phyloP scores from a whole-genome alignment of 2,888 invertebrate genomes.

The Phyto melanocephala region DNA sequence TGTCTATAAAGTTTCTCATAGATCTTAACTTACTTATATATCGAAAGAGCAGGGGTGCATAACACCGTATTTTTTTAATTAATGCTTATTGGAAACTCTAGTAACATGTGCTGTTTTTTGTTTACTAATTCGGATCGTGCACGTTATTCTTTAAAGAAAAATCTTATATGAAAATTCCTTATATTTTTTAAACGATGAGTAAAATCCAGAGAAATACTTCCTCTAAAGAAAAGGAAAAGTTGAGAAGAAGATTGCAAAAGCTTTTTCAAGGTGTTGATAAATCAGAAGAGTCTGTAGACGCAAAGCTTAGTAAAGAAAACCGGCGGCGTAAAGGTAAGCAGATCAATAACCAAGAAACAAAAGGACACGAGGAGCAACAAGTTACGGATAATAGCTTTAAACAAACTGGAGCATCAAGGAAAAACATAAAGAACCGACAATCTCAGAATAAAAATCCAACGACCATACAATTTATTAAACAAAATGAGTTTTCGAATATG shows the following conservation, averaged over 20 bases:
- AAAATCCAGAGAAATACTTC: conserved; percentile 2
- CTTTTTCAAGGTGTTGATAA: conserved; percentile 47
- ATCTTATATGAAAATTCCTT: neutral
- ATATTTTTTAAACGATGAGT: conserved; percentile 10
- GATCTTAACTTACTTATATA: no score
- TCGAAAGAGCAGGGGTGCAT: no score
- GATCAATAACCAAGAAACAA: neutral
- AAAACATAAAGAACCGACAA: neutral
- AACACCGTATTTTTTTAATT: no score
- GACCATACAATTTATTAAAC: neutral
- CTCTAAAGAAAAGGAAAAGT: conserved; percentile 46
- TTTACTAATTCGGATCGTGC: conserved; percentile 40
- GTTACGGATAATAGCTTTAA: neutral
- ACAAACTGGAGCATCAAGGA: neutral
- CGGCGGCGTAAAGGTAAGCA: neutral
- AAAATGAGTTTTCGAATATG: neutral
- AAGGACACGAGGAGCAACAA: neutral
- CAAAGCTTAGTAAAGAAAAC: neutral
- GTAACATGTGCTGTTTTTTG: conserved; percentile 49
- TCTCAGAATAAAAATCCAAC: neutral
- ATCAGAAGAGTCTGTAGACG: neutral
- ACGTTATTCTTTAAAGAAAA: conserved; percentile 30
- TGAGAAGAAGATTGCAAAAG: conserved; percentile 50
- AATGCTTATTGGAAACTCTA: neutral
- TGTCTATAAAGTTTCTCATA: no score